Percentiles rank a stretch among this genome's conserved stretches.
phyloP scores from a whole-genome alignment of 53 echinoderm and acorn worm genomes.

The Echinarachnius parma region DNA sequence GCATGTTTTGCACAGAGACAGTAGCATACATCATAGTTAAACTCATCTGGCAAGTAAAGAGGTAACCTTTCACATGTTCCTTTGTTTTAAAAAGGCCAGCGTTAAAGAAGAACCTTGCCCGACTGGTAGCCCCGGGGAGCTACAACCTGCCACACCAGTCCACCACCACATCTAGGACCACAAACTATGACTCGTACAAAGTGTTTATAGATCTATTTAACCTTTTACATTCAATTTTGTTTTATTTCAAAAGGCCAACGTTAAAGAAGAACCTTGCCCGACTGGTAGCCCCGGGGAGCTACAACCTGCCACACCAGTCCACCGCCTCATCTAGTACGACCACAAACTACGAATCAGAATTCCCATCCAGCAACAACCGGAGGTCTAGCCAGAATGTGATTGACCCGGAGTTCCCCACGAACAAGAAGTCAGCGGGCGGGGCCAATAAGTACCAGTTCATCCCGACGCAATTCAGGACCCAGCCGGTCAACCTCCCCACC shows the following conservation, averaged over 20 bases:
- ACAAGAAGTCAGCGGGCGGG: slow-evolving; percentile 38
- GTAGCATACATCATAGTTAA: too few relatives aligned
- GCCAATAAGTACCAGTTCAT: slow-evolving; percentile 82
- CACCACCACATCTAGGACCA: too few relatives aligned
- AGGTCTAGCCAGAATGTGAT: not conserved
- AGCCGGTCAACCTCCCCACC: slow-evolving; percentile 85
- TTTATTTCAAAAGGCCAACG: slow-evolving; percentile 55
- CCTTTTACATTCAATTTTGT: too few relatives aligned
- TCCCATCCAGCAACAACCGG: slow-evolving; percentile 41
- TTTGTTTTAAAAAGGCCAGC: too few relatives aligned
- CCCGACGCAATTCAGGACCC: slow-evolving; percentile 89
- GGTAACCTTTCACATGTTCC: too few relatives aligned
- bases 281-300: slow-evolving; percentile 27
- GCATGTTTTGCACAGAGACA: too few relatives aligned
- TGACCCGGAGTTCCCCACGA: slow-evolving; percentile 63
- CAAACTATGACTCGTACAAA: too few relatives aligned
- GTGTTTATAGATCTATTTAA: too few relatives aligned
- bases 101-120: slow-evolving; percentile 81
- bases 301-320: slow-evolving; percentile 42
- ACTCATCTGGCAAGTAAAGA: too few relatives aligned
- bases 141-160: too few relatives aligned
- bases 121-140: slow-evolving; percentile 33
- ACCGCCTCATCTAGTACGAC: slow-evolving; percentile 13
- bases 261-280: slow-evolving; percentile 84
- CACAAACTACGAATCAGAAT: slow-evolving; percentile 58